Evolutionary conservation across 2,888 invertebrate species (phyloP), one percentile per base, ranked within the genome.

Genomic region (Schizaphis graminum): DNA sequence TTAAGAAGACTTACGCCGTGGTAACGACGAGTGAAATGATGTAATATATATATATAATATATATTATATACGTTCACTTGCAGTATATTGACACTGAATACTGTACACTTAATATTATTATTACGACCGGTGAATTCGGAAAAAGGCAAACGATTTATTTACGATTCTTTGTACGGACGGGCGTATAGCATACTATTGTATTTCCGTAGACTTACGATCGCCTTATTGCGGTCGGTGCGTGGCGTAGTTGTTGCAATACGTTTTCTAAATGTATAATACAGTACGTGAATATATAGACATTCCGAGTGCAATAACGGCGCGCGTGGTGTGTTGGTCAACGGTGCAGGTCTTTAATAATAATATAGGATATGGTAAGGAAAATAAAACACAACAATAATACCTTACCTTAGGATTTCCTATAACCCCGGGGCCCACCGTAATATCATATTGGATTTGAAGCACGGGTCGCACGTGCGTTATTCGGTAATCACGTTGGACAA

Each of bases 121-220:
- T 77, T 77, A 77, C 77, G 35, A 77, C 35, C 77, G 21, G 35
- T 35, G 77, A 77, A 77, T 77, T 77, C 8, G 77, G 77, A 77
- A 77, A 77, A 77, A 77, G 77, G 35, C 35, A 77, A 77, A 77
- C 77, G 77, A 77, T 77, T 77, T 77, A 77, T 77, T 77, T 77
- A 77, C 77, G 35, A 77, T 77, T 35, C 35, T 21, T 35, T 8
- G 35, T 77, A n/a, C n/a, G 67, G n/a, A n/a, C 67, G 67, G n/a
- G 67, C 13, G 67, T 67, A 28, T 16, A 28, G 53, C 28, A 28
- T 61, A 61, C 67, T 67, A 77, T 77, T 77, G 35, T 77, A 35
- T 77, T 77, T 77, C 35, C 21, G 35, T 35, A 77, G 21, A 77
- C 77, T 77, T 21, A 35, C 35, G 77, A 35, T 35, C 77, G 77